phyloP scores from a whole-genome alignment of 1,140 invertebrate genomes.

The Steinernema khuongi region DNA sequence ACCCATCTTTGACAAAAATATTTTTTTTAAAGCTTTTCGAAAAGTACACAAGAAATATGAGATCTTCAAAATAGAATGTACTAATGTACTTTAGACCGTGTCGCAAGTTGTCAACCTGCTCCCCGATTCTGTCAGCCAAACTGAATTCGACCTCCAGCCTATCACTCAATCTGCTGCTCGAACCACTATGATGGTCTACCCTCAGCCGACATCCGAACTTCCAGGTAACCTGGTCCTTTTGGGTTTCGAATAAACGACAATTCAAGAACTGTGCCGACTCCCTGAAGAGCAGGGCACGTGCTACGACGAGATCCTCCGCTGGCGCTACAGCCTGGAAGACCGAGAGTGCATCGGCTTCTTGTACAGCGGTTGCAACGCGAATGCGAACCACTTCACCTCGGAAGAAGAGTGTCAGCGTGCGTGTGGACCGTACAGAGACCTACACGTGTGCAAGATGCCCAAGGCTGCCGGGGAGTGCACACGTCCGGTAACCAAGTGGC shows the following conservation, averaged over 20 bases:
- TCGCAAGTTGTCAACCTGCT: background rate
- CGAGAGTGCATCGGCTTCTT: conserved; percentile 47
- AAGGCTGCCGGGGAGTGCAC: conserved; percentile 71
- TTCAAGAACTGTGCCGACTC: conserved; percentile 48
- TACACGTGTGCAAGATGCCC: conserved; percentile 70
- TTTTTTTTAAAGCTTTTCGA: no score
- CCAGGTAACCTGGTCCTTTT: conserved; percentile 22
- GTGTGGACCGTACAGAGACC: conserved; percentile 48
- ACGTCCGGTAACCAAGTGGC: conserved; percentile 47
- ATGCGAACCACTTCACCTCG: conserved; percentile 53
- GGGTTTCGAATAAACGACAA: conserved; percentile 15
- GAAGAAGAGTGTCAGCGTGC: conserved; percentile 51
- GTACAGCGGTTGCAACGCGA: conserved; percentile 51
- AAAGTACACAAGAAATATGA: no score
- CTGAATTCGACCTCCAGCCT: conserved; percentile 20
- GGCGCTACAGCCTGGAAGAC: conserved; percentile 44
- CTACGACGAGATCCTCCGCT: conserved; percentile 47
- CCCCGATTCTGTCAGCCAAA: background rate
- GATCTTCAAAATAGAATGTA: no score
- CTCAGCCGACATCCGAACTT: conserved; percentile 21
- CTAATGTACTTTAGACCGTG: background rate
- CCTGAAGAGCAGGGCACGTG: conserved; percentile 54
- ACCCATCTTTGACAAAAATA: no score
- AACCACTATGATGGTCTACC: conserved; percentile 21
- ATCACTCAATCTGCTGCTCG: conserved; percentile 6